phyloP scores from a whole-genome alignment of 2,113 vertebrate species.

The Zonotrichia leucophrys region DNA sequence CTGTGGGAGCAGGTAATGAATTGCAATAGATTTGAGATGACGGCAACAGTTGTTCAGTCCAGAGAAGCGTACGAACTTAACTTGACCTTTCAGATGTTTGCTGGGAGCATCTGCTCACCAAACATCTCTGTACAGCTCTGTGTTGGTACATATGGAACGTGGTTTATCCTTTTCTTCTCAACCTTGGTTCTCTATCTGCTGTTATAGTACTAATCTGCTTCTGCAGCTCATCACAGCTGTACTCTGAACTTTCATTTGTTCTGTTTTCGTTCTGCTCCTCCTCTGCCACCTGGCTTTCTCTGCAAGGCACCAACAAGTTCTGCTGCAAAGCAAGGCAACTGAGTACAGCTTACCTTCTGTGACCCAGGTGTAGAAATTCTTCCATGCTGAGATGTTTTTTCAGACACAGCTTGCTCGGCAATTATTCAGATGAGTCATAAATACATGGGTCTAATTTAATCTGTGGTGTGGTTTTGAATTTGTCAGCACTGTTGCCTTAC shows the following conservation, averaged over 20 bases:
- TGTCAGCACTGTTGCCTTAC: not conserved
- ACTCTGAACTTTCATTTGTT: not conserved
- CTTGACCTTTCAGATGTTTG: not conserved
- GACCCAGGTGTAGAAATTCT: constrained; percentile 33
- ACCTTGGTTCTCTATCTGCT: not conserved
- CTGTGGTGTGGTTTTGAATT: not conserved
- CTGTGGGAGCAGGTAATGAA: not conserved
- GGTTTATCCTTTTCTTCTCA: not conserved
- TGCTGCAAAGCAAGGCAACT: not conserved
- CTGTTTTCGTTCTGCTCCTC: not conserved
- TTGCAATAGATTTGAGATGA: not conserved
- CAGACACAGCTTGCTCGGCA: not conserved
- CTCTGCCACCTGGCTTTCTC: not conserved
- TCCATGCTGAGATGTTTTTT: constrained; percentile 13
- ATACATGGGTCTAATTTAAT: constrained; percentile 2
- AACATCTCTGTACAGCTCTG: not conserved
- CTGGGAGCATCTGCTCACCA: not conserved
- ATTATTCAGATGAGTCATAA: constrained; percentile 44
- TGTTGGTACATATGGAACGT: not conserved
- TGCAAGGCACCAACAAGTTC: not conserved
- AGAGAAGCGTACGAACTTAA: not conserved
- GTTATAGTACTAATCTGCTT: not conserved
- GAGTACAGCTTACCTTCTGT: constrained; percentile 30
- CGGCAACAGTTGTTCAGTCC: not conserved
- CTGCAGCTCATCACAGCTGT: not conserved